A percentile compares a stretch with the other conserved stretches of the same genome.
Evolutionary conservation across 2,797 vertebrate genomes (phyloP).

Genomic region (Basileuterus tristriatus): DNA sequence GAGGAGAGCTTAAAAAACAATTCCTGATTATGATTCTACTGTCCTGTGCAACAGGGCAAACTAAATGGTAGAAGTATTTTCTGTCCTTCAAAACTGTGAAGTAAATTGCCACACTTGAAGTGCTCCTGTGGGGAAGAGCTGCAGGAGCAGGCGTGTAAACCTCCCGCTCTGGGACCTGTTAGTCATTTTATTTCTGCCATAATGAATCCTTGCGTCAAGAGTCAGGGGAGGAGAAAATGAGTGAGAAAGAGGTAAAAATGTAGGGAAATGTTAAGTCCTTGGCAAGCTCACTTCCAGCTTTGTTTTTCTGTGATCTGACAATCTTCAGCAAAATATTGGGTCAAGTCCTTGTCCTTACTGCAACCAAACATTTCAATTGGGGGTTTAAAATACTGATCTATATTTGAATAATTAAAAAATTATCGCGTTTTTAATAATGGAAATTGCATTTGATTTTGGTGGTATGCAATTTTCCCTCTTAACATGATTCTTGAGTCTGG

Average conservation of each 20-base stretch:
- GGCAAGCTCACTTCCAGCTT: neutral
- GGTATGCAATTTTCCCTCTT: neutral
- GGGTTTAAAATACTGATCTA: neutral
- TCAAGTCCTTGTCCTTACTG: neutral
- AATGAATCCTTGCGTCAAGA: accelerated
- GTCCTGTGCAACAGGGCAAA: neutral
- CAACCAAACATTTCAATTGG: neutral
- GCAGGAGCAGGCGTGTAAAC: neutral
- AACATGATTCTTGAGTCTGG: no score
- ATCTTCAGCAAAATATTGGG: neutral
- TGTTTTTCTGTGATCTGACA: neutral
- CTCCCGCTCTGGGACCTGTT: neutral
- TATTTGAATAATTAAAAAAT: neutral
- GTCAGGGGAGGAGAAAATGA: neutral
- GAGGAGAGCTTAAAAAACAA: neutral
- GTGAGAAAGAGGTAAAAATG: neutral
- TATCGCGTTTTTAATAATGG: accelerated
- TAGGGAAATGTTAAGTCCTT: neutral
- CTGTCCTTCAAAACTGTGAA: neutral
- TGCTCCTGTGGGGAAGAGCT: neutral
- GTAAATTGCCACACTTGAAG: neutral
- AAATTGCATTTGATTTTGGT: neutral
- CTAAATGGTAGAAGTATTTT: neutral
- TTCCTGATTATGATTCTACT: neutral
- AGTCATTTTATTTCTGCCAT: neutral